Conservation (phyloP, 2,888 invertebrate species). For the Drosophila affinis region DNA sequence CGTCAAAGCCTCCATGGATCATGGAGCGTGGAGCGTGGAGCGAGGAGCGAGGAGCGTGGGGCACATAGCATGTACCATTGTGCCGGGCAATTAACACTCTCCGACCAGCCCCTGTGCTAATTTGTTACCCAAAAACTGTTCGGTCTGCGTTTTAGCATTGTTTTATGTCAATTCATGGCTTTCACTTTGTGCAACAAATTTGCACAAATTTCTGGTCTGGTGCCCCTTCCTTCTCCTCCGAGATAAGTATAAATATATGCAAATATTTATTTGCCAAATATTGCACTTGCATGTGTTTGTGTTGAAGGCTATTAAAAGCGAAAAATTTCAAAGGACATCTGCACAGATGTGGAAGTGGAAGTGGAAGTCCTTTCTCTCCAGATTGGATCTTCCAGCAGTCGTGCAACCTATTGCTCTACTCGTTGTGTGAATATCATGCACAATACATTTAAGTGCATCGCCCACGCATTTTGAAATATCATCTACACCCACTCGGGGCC, state of each 20-base stretch:
- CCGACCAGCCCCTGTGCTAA: slow-evolving; percentile 31
- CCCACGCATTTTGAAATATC: slow-evolving; percentile 30
- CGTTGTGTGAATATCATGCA: slow-evolving; percentile 16
- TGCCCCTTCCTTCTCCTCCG: no score
- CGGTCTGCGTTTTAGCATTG: slow-evolving; percentile 17
- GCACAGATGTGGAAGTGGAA: no score
- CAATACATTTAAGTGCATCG: slow-evolving; percentile 11
- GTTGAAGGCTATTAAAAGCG: no score
- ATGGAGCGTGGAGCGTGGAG: slow-evolving; percentile 16
- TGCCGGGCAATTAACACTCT: slow-evolving; percentile 52
- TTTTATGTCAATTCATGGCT: slow-evolving; percentile 37
- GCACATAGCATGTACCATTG: slow-evolving; percentile 19
- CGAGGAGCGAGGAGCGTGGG: slow-evolving; percentile 10
- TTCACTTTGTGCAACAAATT: slow-evolving; percentile 44
- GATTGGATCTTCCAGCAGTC: no score
- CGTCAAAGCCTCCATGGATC: slow-evolving; percentile 9
- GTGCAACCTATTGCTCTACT: not conserved
- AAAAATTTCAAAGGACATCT: no score
- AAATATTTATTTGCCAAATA: no score
- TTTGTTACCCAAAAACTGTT: slow-evolving; percentile 47
- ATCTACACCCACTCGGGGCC: slow-evolving; percentile 22
- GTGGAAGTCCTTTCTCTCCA: no score
- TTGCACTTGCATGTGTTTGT: no score
- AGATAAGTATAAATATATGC: no score
- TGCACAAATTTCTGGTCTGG: slow-evolving; percentile 14